phyloP scores from a whole-genome alignment of 2,888 invertebrate genomes.

The Pimpla rufipes region DNA sequence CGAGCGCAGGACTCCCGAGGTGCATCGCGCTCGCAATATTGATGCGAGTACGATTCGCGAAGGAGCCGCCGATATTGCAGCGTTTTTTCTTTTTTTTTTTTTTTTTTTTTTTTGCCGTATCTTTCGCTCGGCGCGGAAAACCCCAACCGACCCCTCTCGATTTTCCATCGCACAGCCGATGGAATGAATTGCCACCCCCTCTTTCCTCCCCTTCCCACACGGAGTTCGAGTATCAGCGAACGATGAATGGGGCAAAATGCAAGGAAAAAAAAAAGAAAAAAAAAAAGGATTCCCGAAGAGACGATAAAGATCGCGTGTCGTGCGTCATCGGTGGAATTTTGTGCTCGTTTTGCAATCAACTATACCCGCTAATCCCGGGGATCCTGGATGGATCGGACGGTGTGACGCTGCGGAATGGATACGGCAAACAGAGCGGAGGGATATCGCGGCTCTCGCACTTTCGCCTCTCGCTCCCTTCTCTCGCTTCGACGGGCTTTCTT shows the following conservation, averaged over 20 bases:
- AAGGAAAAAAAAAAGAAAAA: neutral
- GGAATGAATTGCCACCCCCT: neutral
- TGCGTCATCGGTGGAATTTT: conserved; percentile 4
- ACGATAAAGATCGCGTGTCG: neutral
- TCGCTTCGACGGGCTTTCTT: neutral
- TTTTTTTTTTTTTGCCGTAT: neutral
- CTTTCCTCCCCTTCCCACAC: neutral
- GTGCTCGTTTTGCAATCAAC: conserved; percentile 11
- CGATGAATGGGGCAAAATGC: neutral
- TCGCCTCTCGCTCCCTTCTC: neutral
- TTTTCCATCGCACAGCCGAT: neutral
- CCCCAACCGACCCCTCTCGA: neutral
- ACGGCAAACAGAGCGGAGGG: neutral
- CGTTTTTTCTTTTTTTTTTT: neutral
- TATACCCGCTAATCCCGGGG: conserved; percentile 7
- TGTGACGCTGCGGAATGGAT: conserved; percentile 6
- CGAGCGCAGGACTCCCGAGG: conserved; percentile 28
- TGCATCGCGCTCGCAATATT: conserved; percentile 49
- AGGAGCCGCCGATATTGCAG: conserved; percentile 42
- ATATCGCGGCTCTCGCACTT: neutral
- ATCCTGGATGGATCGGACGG: conserved; percentile 6
- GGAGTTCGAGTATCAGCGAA: neutral
- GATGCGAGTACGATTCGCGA: conserved; percentile 53
- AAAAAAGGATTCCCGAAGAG: neutral
- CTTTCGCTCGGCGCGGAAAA: conserved; percentile 10